Evolutionary conservation across 2,888 invertebrate genomes (phyloP).

Genomic region (Trichopoda pennipes): DNA sequence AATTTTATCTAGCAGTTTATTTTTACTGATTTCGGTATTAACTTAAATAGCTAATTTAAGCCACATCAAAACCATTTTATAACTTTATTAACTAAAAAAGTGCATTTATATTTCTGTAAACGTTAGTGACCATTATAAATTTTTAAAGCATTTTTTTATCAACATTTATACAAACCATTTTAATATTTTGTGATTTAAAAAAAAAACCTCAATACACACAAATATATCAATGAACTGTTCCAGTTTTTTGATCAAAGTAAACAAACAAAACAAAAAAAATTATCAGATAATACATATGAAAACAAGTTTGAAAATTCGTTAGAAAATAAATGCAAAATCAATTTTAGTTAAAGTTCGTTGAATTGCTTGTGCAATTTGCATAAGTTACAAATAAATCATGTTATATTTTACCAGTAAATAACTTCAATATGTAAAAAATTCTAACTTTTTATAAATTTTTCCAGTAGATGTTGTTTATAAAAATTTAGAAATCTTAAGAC

Average conservation of each 20-base stretch:
- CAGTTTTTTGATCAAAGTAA: not conserved
- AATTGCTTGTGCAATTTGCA: not conserved
- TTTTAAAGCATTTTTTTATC: slow-evolving; percentile 29
- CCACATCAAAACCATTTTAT: not conserved
- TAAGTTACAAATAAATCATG: not conserved
- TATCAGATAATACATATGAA: not conserved
- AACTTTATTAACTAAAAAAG: not conserved
- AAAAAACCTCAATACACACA: no score
- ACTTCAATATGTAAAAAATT: slow-evolving; percentile 14
- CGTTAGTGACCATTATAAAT: slow-evolving; percentile 11
- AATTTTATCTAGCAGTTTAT: no score
- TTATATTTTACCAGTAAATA: not conserved
- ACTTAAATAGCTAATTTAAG: not conserved
- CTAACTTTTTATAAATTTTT: no score
- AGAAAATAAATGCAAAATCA: not conserved
- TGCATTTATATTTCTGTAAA: not conserved
- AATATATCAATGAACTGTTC: not conserved
- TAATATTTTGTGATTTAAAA: not conserved
- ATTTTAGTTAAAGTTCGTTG: not conserved
- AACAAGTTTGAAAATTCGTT: slow-evolving; percentile 24
- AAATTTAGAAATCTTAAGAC: no score
- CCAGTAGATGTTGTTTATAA: no score
- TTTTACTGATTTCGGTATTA: no score
- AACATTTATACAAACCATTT: not conserved
- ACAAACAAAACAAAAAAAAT: not conserved